A percentile compares a stretch with the other conserved stretches of the same genome.
Evolutionary conservation across 2,797 vertebrate genomes (phyloP).

Genomic region (Neoniphon sammara): DNA sequence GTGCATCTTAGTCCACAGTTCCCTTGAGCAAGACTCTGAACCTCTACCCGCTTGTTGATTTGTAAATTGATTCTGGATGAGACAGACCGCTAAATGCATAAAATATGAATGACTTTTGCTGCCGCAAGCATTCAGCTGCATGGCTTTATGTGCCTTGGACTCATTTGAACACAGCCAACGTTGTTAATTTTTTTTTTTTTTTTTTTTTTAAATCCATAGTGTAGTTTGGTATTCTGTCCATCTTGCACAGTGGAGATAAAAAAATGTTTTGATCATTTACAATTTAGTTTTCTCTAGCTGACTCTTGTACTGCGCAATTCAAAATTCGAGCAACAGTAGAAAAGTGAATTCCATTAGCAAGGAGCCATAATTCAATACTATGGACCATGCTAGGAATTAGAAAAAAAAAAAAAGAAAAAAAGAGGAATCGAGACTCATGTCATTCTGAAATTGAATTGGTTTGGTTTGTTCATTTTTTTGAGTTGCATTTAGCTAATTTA

Average conservation of each 20-base stretch:
- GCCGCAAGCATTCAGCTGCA: neutral
- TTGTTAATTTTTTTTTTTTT: no score
- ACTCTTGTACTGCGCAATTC: no score
- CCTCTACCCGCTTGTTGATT: neutral
- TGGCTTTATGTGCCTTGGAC: neutral
- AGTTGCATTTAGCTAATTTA: constrained; percentile 16
- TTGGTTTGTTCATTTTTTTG: constrained; percentile 30
- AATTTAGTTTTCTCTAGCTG: no score
- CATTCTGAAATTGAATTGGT: neutral
- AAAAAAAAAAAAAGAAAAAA: no score
- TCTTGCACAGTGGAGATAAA: no score
- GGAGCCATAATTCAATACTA: neutral
- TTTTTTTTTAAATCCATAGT: no score
- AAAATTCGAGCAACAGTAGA: neutral
- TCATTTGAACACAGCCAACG: neutral
- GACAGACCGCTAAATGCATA: constrained; percentile 3
- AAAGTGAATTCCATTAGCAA: neutral
- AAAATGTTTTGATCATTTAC: no score
- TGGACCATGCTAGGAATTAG: neutral
- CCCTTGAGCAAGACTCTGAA: neutral
- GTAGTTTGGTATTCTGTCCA: no score
- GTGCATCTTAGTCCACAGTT: neutral
- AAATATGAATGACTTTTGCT: constrained; percentile 15
- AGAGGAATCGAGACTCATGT: neutral
- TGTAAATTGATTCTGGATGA: constrained; percentile 8